A percentile compares a stretch with the other conserved stretches of the same genome.
Conservation (phyloP, 2,888 invertebrate genomes). For the Nectonema munidae region DNA sequence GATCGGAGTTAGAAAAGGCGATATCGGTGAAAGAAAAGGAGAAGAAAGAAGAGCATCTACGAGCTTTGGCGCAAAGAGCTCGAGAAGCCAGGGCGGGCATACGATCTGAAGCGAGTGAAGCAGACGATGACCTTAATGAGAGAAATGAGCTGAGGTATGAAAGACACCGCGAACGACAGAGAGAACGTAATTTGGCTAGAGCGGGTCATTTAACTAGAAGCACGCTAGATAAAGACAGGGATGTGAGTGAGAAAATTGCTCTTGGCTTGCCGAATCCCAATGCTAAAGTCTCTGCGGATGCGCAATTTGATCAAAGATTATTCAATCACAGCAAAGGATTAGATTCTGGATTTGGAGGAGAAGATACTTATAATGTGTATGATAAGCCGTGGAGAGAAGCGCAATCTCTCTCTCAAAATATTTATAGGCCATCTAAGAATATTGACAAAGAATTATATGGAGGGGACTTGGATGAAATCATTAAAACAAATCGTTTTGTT, state of each 20-base stretch:
- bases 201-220: conserved; percentile 44
- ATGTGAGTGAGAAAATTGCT: conserved; percentile 91
- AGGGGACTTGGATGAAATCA: conserved; percentile 52
- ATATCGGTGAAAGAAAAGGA: conserved; percentile 89
- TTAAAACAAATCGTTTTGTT: conserved; percentile 60
- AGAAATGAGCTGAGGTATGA: conserved; percentile 29
- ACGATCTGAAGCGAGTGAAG: conserved; percentile 25
- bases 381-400: conserved; percentile 87
- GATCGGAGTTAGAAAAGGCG: conserved; percentile 74
- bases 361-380: conserved; percentile 83
- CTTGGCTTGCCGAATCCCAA: conserved; percentile 61
- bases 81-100: conserved; percentile 69
- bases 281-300: conserved; percentile 29
- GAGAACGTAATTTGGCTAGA: conserved; percentile 61
- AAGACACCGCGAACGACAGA: conserved; percentile 52
- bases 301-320: conserved; percentile 55
- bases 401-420: conserved; percentile 46
- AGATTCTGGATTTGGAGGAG: conserved; percentile 57
- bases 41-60: conserved; percentile 68
- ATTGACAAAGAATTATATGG: conserved; percentile 62
- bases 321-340: conserved; percentile 52
- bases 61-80: conserved; percentile 66
- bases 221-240: conserved; percentile 52
- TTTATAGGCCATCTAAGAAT: conserved; percentile 55
- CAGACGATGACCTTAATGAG: conserved; percentile 18